Evolutionary conservation across 2,888 invertebrate genomes (phyloP), one percentile per base, ranked within the genome.

Genomic region (Sturmia bella): DNA sequence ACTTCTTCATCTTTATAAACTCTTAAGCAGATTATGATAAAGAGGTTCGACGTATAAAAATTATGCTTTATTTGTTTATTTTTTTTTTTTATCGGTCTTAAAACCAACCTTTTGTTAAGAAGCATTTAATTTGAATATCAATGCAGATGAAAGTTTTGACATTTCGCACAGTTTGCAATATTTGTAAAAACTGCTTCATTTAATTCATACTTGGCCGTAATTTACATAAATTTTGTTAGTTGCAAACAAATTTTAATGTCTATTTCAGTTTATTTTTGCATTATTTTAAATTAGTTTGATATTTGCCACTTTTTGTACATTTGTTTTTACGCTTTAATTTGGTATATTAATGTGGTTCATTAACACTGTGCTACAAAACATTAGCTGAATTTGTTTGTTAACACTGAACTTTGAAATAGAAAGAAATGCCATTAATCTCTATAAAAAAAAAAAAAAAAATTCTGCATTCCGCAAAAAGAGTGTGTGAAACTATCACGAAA

Each of bases 71-170:
- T 54, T 57, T 80, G 37, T 69, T 70, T 66, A n/a, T 57, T 61
- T 61, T 19, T 41, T 56, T 64, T 64, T 37, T 15, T 7, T 9
- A 17, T 17, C 11, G 4, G 0, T 37, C 45, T 27, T n/a, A 19
- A 50, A 50, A 15, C 7, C 43, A 50, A 15, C 7, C 43, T 43
- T 54, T 61, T 57, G 41, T 70, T 37, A 41, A 13, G 37, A 21
- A 57, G 17, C n/a, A 6, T n/a, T 15, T 27, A 68, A 82, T 82
- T 78, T 78, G 27, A 75, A 80, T 80, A 15, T 75, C 52, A 83
- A 80, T 78, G 63, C 75, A 76, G 75, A 83, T 80, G 83, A 83
- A 83, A 83, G 83, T 80, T 77, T 54, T 41, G 15, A 37, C 27
- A 37, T 54, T 63, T 48, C 21, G 56, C 17, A 6, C 15, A 39